Conservation (phyloP, 2,888 invertebrate genomes). For the Xestia sexstrigata region DNA sequence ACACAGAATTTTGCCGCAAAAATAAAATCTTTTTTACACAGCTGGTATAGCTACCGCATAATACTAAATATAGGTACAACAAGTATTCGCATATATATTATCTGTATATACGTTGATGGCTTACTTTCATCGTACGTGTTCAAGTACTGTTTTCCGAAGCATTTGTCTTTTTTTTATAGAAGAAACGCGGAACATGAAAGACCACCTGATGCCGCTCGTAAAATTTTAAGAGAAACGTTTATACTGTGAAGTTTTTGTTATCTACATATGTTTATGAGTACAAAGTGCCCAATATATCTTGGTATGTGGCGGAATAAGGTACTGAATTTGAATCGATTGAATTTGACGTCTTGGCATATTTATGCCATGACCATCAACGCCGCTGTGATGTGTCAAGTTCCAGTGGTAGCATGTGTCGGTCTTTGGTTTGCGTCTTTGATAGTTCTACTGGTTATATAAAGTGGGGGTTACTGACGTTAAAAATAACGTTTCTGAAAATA, state of each 20-base stretch:
- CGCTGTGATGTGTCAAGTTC: background rate
- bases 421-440: background rate
- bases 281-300: slow-evolving; percentile 9
- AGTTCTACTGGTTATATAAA: background rate
- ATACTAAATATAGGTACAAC: slow-evolving; percentile 4
- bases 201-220: slow-evolving; percentile 60
- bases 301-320: slow-evolving; percentile 5
- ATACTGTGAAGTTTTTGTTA: slow-evolving; percentile 34
- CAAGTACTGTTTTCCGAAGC: slow-evolving; percentile 40
- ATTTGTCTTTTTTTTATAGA: slow-evolving; percentile 54
- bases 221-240: slow-evolving; percentile 61
- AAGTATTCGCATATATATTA: background rate
- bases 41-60: slow-evolving; percentile 14
- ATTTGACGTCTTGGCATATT: background rate
- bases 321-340: slow-evolving; percentile 4
- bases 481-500: background rate
- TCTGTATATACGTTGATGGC: slow-evolving; percentile 11
- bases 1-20: slow-evolving; percentile 11
- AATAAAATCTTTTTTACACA: slow-evolving; percentile 23
- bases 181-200: slow-evolving; percentile 39
- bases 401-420: background rate
- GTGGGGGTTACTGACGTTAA: no score
- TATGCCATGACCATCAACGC: background rate
- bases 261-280: slow-evolving; percentile 42
- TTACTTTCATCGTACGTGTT: slow-evolving; percentile 47